Conservation (phyloP, 2,797 vertebrate genomes). For the Clarias platycephalus region DNA sequence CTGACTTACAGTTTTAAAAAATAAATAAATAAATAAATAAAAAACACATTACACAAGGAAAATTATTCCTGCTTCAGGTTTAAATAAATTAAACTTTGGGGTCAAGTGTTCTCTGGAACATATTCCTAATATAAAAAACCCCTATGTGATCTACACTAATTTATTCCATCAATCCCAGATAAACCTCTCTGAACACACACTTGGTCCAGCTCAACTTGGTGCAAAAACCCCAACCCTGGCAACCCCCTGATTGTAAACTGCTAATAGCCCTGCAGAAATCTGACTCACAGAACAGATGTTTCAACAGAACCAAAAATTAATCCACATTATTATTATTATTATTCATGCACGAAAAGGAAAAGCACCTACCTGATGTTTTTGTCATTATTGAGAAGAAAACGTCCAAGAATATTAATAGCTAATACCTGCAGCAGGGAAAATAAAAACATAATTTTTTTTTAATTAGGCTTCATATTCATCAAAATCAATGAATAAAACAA, state of each 20-base stretch:
- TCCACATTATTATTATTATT: no score
- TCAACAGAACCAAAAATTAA: no score
- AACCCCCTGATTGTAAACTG: not conserved
- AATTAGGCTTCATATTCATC: not conserved
- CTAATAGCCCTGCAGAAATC: not conserved
- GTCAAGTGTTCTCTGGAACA: no score
- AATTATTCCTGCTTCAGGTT: not conserved
- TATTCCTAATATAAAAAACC: no score
- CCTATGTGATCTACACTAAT: no score
- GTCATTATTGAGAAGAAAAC: slow-evolving; percentile 98
- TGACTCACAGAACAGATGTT: no score
- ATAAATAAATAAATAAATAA: not conserved
- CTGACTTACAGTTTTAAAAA: not conserved
- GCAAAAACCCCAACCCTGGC: not conserved
- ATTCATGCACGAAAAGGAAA: not conserved
- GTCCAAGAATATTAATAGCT: slow-evolving; percentile 98
- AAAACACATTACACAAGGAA: no score
- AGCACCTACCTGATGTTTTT: slow-evolving; percentile 90
- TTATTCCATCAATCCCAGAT: no score
- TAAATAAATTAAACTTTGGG: no score
- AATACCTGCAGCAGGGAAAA: slow-evolving; percentile 81
- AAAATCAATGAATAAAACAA: not conserved
- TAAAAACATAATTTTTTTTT: no score
- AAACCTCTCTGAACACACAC: not conserved
- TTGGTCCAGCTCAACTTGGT: not conserved